A percentile compares a stretch with the other conserved stretches of the same genome.
Conservation (phyloP, 2,888 invertebrate species). For the Rhimphoctona megacephalus region DNA sequence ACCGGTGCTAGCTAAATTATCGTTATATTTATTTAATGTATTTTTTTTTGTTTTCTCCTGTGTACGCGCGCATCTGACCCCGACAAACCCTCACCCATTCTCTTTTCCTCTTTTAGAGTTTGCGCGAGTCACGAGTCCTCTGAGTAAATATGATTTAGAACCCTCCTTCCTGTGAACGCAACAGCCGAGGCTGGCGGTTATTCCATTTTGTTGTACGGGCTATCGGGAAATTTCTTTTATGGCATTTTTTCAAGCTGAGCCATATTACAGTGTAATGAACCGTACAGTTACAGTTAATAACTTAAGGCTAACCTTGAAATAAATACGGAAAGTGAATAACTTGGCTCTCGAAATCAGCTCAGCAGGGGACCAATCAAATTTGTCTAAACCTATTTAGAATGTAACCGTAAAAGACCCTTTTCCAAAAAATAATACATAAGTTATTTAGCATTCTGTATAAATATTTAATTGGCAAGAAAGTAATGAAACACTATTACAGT, state of each 20-base stretch:
- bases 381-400: not conserved
- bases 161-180: conserved; percentile 29
- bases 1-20: conserved; percentile 65
- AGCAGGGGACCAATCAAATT: not conserved
- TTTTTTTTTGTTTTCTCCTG: conserved; percentile 50
- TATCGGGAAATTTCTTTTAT: conserved; percentile 5
- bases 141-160: conserved; percentile 60
- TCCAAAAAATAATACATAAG: too few species aligned
- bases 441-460: too few species aligned
- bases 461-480: too few species aligned
- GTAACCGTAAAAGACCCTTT: too few species aligned
- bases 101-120: conserved; percentile 35
- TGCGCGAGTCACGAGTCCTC: conserved; percentile 40
- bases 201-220: not conserved
- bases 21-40: conserved; percentile 67
- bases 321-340: not conserved
- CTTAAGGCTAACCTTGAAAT: not conserved
- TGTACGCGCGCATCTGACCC: conserved; percentile 38
- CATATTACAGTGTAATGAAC: not conserved
- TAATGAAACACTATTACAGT: too few species aligned
- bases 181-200: conserved; percentile 21
- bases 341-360: not conserved
- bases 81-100: not conserved
- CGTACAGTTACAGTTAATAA: not conserved
- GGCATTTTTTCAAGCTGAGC: not conserved